phyloP scores from a whole-genome alignment of 2,888 invertebrate genomes.

The Pherbina coryleti region DNA sequence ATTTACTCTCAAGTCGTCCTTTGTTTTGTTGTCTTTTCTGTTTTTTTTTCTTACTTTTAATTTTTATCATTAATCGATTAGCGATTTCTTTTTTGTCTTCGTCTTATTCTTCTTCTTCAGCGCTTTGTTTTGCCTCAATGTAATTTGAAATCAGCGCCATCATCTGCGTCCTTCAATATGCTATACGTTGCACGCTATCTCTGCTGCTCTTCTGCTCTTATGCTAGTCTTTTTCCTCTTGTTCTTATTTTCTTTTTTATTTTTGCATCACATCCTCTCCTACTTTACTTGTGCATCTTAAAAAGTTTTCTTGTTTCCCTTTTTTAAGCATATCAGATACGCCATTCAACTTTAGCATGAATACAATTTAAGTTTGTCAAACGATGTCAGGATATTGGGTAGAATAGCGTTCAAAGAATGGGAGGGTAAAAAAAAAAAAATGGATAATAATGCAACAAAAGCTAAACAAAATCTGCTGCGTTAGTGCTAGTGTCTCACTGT shows the following conservation, averaged over 20 bases:
- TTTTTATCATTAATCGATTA: constrained; percentile 58
- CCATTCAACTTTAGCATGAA: constrained; percentile 34
- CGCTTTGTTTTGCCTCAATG: not conserved
- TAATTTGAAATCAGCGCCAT: constrained; percentile 13
- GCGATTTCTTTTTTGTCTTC: constrained; percentile 39
- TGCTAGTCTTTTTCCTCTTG: not conserved
- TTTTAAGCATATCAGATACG: constrained; percentile 26
- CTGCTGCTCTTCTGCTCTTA: not conserved
- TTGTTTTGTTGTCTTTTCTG: constrained; percentile 9
- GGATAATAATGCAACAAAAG: not conserved
- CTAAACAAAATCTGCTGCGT: too few relatives aligned
- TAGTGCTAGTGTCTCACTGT: too few relatives aligned
- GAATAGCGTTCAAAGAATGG: not conserved
- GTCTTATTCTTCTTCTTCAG: not conserved
- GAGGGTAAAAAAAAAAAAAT: not conserved
- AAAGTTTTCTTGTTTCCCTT: constrained; percentile 1
- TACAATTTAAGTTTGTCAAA: constrained; percentile 14
- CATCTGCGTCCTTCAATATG: not conserved
- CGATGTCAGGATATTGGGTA: not conserved
- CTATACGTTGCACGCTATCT: not conserved
- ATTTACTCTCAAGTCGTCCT: constrained; percentile 19
- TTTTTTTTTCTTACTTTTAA: constrained; percentile 47
- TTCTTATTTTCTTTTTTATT: not conserved
- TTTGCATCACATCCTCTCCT: not conserved
- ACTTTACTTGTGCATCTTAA: not conserved